Percentiles rank a stretch among this genome's conserved stretches.
These are phyloP conservation scores for Belgica antarctica DNA, from an alignment of 2,888 invertebrate genomes.

Conservation along the genomic window DNA sequence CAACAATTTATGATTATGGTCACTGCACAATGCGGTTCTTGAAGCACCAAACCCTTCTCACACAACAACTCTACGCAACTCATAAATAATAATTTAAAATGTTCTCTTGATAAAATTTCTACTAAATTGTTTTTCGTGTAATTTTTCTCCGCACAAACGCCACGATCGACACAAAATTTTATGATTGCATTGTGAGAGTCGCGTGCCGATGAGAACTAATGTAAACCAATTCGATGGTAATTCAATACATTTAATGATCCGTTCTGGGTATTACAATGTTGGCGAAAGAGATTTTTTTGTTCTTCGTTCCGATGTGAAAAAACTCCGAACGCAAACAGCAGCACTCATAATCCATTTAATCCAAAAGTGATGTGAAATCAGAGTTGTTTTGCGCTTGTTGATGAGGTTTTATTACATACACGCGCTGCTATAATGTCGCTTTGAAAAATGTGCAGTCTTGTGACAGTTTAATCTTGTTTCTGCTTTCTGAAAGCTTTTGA, in stretches of 20 bases:
- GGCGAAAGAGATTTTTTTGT: constrained; percentile 41
- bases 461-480: no score
- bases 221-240: constrained; percentile 35
- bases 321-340: constrained; percentile 21
- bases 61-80: background rate
- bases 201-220: constrained; percentile 36
- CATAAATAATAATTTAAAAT: constrained; percentile 43
- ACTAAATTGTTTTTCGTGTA: constrained; percentile 26
- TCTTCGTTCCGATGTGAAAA: background rate
- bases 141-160: constrained; percentile 5
- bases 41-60: constrained; percentile 24
- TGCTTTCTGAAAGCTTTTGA: background rate
- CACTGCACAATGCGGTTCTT: constrained; percentile 9
- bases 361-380: constrained; percentile 16
- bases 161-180: background rate
- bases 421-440: constrained; percentile 15
- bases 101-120: constrained; percentile 27
- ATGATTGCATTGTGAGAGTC: constrained; percentile 19
- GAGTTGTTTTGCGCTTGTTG: constrained; percentile 2
- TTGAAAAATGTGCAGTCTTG: no score
- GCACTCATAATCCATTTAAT: constrained; percentile 40
- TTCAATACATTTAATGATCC: constrained; percentile 43
- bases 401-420: constrained; percentile 35
- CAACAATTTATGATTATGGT: constrained; percentile 40
- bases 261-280: constrained; percentile 34